phyloP scores from a whole-genome alignment of 1,140 invertebrate genomes.

The Camponotus pennsylvanicus region DNA sequence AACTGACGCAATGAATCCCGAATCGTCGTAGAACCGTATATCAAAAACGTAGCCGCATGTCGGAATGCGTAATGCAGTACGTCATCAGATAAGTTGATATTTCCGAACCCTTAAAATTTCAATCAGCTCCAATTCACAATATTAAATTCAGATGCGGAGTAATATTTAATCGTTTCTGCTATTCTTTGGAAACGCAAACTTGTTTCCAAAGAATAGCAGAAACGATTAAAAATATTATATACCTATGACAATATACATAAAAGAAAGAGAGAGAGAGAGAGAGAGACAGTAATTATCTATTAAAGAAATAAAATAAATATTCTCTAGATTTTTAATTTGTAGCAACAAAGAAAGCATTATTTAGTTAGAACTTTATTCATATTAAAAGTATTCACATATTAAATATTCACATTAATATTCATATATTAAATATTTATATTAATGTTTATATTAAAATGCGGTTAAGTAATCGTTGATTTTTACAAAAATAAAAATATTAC shows the following conservation, averaged over 20 bases:
- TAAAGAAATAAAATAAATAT: not conserved
- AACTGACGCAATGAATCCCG: slow-evolving; percentile 33
- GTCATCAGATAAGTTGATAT: slow-evolving; percentile 50
- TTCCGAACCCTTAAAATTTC: slow-evolving; percentile 64
- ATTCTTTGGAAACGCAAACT: not conserved
- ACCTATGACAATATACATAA: not conserved
- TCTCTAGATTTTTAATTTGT: not conserved
- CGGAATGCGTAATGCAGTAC: slow-evolving; percentile 42
- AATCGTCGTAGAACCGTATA: slow-evolving; percentile 54
- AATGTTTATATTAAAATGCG: too few species aligned
- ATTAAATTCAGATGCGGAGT: not conserved
- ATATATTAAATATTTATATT: too few species aligned
- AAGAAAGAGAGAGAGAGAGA: not conserved
- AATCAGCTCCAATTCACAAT: slow-evolving; percentile 46
- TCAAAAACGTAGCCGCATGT: not conserved
- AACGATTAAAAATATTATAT: not conserved
- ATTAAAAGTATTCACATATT: not conserved
- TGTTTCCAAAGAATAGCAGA: not conserved
- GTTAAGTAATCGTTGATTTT: not conserved
- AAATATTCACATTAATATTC: too few species aligned
- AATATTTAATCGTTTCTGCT: too few species aligned
- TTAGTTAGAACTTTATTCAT: not conserved
- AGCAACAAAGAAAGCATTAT: not conserved
- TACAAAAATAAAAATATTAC: not conserved
- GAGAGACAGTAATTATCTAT: not conserved